Conservation (phyloP, 1,140 invertebrate species). For the Littorina saxatilis region DNA sequence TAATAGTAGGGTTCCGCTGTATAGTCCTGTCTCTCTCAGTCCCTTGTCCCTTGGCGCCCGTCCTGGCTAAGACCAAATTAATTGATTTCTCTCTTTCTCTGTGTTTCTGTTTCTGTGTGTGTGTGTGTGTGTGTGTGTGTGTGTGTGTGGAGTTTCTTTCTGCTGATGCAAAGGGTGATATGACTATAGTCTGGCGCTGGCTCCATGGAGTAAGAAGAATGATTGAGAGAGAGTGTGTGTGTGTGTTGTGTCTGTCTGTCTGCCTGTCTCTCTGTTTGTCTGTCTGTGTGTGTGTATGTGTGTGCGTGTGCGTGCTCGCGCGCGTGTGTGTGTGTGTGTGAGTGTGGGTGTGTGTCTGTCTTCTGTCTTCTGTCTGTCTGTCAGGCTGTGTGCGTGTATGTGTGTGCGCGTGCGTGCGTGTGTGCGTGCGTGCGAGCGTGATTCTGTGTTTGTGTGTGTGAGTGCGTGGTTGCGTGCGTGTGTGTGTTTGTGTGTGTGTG, state of each 20-base stretch:
- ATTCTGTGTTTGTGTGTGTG: no score
- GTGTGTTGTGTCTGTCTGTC: conserved; percentile 8
- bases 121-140: not conserved
- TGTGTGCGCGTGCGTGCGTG: not conserved
- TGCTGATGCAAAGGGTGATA: no score
- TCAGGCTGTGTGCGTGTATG: not conserved
- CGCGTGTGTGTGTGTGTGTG: not conserved
- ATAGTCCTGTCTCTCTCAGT: not conserved
- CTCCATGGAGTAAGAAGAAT: no score
- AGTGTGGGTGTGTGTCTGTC: not conserved
- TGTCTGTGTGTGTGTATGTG: not conserved
- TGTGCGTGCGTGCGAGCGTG: not conserved
- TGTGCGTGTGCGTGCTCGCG: not conserved
- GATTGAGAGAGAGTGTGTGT: not conserved
- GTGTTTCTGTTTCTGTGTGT: not conserved
- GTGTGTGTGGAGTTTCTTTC: no score
- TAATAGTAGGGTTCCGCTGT: no score
- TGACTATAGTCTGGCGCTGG: no score
- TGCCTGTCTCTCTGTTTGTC: not conserved
- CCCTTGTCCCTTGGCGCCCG: conserved; percentile 3
- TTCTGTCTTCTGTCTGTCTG: not conserved
- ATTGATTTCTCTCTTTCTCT: conserved; percentile 20
- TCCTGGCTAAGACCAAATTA: conserved; percentile 25
- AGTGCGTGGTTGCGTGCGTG: no score
- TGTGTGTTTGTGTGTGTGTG: no score